phyloP scores from a whole-genome alignment of 2,113 vertebrate species.

The Mixornis gularis region DNA sequence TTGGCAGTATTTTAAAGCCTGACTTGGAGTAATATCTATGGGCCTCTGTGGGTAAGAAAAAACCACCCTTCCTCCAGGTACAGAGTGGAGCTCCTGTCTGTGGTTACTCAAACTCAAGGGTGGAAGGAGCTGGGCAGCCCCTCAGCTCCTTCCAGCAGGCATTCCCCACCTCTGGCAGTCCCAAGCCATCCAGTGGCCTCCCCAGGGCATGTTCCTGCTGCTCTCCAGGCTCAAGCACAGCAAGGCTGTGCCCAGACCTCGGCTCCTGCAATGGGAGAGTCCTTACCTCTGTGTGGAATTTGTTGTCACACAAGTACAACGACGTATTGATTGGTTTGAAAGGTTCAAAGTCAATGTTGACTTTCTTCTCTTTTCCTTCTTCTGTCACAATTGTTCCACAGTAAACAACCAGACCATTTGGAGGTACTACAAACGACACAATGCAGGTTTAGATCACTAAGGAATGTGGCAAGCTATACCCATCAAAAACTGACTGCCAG shows the following conservation, averaged over 20 bases:
- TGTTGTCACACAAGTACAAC: slow-evolving; percentile 98
- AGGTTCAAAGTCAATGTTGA: slow-evolving; percentile 99
- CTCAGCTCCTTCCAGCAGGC: neutral
- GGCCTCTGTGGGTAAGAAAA: neutral
- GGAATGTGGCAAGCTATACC: neutral
- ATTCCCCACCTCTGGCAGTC: neutral
- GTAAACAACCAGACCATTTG: slow-evolving; percentile 98
- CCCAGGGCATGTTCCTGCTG: neutral
- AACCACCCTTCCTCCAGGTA: neutral
- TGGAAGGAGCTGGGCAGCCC: neutral
- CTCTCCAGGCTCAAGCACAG: neutral
- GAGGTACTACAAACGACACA: slow-evolving; percentile 86
- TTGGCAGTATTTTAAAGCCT: neutral
- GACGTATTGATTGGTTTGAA: slow-evolving; percentile 99
- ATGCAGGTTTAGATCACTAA: neutral
- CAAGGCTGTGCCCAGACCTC: neutral
- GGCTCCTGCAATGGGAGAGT: neutral
- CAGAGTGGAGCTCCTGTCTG: neutral
- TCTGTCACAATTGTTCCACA: slow-evolving; percentile 99
- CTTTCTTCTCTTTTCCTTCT: slow-evolving; percentile 99
- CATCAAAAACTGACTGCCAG: neutral
- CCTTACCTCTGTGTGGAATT: slow-evolving; percentile 98
- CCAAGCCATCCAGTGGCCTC: neutral
- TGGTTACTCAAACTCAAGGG: neutral
- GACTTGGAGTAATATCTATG: neutral